Conservation (phyloP, 2,113 vertebrate species). For the Octodon degus region DNA sequence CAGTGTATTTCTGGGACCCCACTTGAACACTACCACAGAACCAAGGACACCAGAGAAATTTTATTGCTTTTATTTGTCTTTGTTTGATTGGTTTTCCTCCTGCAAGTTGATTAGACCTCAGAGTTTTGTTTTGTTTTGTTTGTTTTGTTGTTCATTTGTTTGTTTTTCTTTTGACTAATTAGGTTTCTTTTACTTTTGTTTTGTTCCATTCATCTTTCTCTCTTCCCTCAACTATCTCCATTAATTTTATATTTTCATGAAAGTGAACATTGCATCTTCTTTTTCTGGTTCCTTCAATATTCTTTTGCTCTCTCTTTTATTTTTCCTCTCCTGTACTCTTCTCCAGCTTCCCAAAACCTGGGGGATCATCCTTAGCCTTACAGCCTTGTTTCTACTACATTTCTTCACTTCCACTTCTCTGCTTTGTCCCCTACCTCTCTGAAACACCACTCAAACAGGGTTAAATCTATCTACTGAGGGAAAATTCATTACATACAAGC, state of each 20-base stretch:
- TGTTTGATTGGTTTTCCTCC: not conserved
- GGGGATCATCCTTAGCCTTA: not conserved
- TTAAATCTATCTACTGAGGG: not conserved
- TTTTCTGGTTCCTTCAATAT: not conserved
- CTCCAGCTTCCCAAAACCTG: not conserved
- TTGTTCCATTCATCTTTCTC: not conserved
- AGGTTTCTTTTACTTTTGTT: not conserved
- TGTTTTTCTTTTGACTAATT: not conserved
- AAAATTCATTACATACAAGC: not conserved
- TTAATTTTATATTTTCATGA: not conserved
- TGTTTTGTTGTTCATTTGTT: not conserved
- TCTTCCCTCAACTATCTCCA: not conserved
- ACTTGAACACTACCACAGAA: not conserved
- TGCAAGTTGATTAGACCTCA: not conserved
- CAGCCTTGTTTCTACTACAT: not conserved
- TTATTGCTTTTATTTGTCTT: not conserved
- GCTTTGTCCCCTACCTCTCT: not conserved
- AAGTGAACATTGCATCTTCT: not conserved
- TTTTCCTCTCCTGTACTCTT: not conserved
- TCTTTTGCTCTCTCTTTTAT: not conserved
- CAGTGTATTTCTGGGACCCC: not conserved
- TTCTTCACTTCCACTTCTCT: not conserved
- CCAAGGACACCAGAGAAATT: not conserved
- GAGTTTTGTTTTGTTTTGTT: not conserved
- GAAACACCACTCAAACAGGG: not conserved